These are phyloP conservation scores for Dichetophora obliterata DNA, from an alignment of 2,888 invertebrate species.

Conservation along the genomic window DNA sequence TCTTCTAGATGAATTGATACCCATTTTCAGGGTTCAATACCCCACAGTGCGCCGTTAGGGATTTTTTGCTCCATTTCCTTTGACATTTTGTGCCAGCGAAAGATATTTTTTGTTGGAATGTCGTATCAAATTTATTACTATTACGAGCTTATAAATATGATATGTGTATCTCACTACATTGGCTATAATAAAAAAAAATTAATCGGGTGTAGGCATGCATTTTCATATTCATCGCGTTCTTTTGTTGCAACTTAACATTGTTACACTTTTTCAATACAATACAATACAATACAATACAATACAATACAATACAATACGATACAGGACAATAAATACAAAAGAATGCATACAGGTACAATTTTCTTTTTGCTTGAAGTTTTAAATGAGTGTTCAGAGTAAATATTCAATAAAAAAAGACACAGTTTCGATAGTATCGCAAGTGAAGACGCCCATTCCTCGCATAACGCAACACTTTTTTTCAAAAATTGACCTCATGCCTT, in stretches of 20 bases:
- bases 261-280: neutral
- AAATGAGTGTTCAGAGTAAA: too few species aligned
- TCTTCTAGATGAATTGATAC: too few species aligned
- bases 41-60: too few species aligned
- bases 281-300: neutral
- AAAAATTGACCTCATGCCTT: too few species aligned
- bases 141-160: constrained; percentile 2
- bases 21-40: too few species aligned
- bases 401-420: too few species aligned
- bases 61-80: neutral
- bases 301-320: neutral
- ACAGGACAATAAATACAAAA: too few species aligned
- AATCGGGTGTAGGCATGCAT: neutral
- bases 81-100: neutral
- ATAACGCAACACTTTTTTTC: too few species aligned
- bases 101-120: neutral
- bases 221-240: neutral
- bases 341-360: too few species aligned
- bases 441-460: too few species aligned
- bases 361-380: too few species aligned
- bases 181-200: neutral
- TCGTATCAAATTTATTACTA: constrained; percentile 7
- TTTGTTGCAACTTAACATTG: neutral
- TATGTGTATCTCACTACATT: neutral
- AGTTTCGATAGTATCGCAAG: too few species aligned